These are phyloP conservation scores for Eptesicus fuscus DNA, from an alignment of 2,113 vertebrate genomes.

Conservation along the genomic window DNA sequence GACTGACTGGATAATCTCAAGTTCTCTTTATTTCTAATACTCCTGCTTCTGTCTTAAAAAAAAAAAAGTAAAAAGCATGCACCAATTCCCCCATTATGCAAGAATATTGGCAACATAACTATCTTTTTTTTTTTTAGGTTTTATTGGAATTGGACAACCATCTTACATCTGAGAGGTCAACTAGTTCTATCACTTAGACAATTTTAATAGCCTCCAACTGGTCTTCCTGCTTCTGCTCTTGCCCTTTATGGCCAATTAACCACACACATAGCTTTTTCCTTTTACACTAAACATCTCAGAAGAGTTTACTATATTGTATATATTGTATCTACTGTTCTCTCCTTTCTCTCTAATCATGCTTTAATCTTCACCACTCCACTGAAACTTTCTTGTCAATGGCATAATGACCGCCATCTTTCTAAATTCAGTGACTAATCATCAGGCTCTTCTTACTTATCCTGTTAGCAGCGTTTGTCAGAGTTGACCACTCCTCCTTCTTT, in stretches of 20 bases:
- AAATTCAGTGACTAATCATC: background rate
- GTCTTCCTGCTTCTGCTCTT: constrained; percentile 5
- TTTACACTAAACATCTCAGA: background rate
- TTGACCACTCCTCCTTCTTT: background rate
- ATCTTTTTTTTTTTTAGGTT: background rate
- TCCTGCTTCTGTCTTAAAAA: background rate
- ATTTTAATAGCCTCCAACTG: background rate
- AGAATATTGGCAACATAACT: background rate
- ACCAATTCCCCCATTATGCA: background rate
- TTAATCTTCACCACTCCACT: background rate
- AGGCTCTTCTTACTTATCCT: background rate
- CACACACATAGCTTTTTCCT: background rate
- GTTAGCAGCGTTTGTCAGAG: background rate
- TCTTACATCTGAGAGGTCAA: background rate
- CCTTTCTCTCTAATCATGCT: background rate
- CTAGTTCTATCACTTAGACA: background rate
- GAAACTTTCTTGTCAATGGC: background rate
- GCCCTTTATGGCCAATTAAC: background rate
- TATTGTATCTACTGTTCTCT: background rate
- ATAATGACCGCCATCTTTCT: background rate
- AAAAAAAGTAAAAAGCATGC: background rate
- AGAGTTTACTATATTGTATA: background rate
- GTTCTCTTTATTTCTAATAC: background rate
- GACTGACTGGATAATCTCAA: background rate
- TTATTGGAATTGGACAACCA: background rate